Percentiles rank a stretch among this genome's conserved stretches.
These are phyloP conservation scores for Leptinotarsa undecemlineata DNA, from an alignment of 1,140 invertebrate species.

Conservation along the genomic window DNA sequence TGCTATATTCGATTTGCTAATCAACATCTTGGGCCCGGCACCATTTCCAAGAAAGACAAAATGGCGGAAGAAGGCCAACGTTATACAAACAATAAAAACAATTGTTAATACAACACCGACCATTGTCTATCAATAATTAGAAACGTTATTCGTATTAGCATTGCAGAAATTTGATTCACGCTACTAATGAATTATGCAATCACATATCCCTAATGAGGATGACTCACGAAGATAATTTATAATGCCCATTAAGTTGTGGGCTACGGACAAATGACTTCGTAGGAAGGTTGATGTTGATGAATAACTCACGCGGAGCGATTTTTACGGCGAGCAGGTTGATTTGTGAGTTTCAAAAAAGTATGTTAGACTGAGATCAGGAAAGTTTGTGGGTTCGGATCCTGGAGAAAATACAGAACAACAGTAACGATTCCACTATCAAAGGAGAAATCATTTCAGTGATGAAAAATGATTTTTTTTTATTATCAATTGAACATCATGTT, in stretches of 20 bases:
- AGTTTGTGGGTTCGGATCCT: background rate
- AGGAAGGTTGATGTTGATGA: slow-evolving; percentile 16
- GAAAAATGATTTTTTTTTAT: too few species aligned
- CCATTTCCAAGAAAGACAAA: slow-evolving; percentile 5
- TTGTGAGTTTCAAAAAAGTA: background rate
- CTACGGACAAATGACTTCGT: background rate
- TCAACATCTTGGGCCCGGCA: slow-evolving; percentile 4
- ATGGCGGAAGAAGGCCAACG: slow-evolving; percentile 6
- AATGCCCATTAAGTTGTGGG: slow-evolving; percentile 2
- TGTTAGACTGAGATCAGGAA: background rate
- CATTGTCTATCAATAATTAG: slow-evolving; percentile 12
- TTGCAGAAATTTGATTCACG: slow-evolving; percentile 16
- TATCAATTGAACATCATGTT: too few species aligned
- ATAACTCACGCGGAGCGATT: background rate
- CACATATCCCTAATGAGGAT: slow-evolving; percentile 12
- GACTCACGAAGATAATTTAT: slow-evolving; percentile 13
- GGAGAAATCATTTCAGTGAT: too few species aligned
- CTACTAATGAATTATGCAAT: slow-evolving; percentile 19
- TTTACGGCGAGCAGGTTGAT: slow-evolving; percentile 1
- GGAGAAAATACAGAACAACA: too few species aligned
- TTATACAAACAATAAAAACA: slow-evolving; percentile 10
- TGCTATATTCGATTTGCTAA: background rate
- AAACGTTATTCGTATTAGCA: slow-evolving; percentile 3
- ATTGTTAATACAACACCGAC: slow-evolving; percentile 6
- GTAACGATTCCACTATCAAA: too few species aligned